Evolutionary conservation across 2,797 vertebrate species (phyloP), one percentile per base, ranked within the genome.

Genomic region (Muraenolepis orangiensis): DNA sequence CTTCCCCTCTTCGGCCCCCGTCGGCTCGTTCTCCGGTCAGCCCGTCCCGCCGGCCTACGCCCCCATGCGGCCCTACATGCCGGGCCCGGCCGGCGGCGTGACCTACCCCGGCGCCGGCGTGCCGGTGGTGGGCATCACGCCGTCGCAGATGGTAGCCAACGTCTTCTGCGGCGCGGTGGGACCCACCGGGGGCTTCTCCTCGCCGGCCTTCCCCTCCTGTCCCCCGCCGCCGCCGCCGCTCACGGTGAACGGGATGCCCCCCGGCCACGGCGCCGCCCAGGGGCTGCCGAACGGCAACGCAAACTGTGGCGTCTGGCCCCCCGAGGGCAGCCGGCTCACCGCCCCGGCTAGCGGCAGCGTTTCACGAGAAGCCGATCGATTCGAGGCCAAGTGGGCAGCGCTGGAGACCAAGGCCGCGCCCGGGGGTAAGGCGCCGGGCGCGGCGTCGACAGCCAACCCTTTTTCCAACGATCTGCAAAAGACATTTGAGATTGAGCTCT

Each of bases 131-230:
- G 96, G 96, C 80, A 97, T 98, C 86, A 98, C 96, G 0, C 96
- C 96, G 3, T 98, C 96, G 0, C 96, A 98, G 89, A 97, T 97
- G 96, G 96, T 98, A 81, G 95, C 96, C 79, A 96, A 97, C 0
- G 96, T 93, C 82, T 97, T 98, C 90, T 96, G 96, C 91, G 75
- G 79, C 66, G 64, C 69, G 13, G 75, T 78, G 0, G 85, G 87
- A 18, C 82, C 86, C 64, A 34, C 82, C 8, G 84, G 84, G 7
- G 87, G 89, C 8, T 94, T 91, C 76, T 83, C 90, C 31, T 78
- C 81, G 14, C 84, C 88, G 0, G 75, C 91, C 0, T 93, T 92
- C 74, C 77, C 87, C 34, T 82, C 88, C 61, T 82, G 84, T 10
- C 85, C 84, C 0, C 82, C 87, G 0, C 68, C 86, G 61, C 85